Conservation (phyloP, 2,113 vertebrate genomes). For the Salvelinus fontinalis region DNA sequence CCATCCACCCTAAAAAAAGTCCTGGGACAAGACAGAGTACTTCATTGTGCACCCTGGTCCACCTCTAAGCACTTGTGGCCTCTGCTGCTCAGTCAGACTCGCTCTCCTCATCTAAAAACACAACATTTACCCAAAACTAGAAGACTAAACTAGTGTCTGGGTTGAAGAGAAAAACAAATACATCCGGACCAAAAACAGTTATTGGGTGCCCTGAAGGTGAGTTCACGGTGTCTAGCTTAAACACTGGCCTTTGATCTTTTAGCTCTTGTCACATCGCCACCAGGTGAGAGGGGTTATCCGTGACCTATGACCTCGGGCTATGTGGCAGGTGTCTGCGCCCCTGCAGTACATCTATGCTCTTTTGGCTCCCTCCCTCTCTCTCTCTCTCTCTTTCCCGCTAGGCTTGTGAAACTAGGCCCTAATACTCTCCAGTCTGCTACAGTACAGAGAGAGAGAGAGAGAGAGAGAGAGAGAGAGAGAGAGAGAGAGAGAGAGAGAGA, state of each 20-base stretch:
- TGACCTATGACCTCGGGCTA: neutral
- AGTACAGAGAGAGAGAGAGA: neutral
- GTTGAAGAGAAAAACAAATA: neutral
- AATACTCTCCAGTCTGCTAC: conserved; percentile 13
- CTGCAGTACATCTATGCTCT: conserved; percentile 18
- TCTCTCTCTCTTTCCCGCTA: neutral
- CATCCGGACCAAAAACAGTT: neutral
- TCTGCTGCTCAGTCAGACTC: neutral
- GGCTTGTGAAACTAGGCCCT: neutral
- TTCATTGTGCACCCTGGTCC: neutral
- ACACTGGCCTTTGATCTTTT: neutral
- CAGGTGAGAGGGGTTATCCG: neutral
- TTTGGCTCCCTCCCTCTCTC: conserved; percentile 4
- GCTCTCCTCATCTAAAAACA: neutral
- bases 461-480: neutral
- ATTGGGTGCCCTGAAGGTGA: neutral
- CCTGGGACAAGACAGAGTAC: conserved; percentile 11
- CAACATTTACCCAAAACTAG: neutral
- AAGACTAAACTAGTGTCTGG: neutral
- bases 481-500: neutral
- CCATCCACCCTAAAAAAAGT: neutral
- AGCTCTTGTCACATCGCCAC: neutral
- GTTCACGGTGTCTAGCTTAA: neutral
- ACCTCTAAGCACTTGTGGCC: conserved; percentile 1
- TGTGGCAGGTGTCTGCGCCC: conserved; percentile 33